phyloP scores from a whole-genome alignment of 2,888 invertebrate species.

The Chesias legatella region DNA sequence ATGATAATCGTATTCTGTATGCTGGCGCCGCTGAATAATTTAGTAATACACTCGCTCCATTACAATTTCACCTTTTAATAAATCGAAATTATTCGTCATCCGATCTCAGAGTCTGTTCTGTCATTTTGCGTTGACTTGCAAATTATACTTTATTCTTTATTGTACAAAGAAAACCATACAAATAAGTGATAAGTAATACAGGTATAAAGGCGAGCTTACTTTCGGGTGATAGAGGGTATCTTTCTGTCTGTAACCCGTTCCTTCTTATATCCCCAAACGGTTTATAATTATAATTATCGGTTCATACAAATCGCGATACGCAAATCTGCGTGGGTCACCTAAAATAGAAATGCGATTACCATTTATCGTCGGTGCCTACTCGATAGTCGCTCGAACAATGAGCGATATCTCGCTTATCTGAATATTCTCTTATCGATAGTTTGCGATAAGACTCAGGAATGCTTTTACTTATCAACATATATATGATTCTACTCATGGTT shows the following conservation, averaged over 20 bases:
- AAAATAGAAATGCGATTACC: constrained; percentile 43
- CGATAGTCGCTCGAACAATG: constrained; percentile 34
- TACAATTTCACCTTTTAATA: constrained; percentile 4
- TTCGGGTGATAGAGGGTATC: constrained; percentile 9
- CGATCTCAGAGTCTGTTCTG: constrained; percentile 1
- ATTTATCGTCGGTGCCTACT: constrained; percentile 20
- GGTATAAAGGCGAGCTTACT: too few species aligned
- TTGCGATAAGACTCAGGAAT: constrained; percentile 30
- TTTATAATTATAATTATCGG: constrained; percentile 2
- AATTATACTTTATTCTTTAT: too few species aligned
- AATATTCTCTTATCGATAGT: constrained; percentile 33
- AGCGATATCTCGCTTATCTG: constrained; percentile 36
- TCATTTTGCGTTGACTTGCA: neutral
- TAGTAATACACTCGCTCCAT: neutral
- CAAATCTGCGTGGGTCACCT: constrained; percentile 46
- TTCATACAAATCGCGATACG: constrained; percentile 22
- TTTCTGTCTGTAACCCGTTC: too few species aligned
- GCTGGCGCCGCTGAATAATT: constrained; percentile 9
- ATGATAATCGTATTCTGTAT: too few species aligned
- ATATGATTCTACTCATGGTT: too few species aligned
- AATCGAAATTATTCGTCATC: constrained; percentile 4
- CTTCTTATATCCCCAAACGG: neutral
- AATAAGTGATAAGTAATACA: too few species aligned
- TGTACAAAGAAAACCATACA: too few species aligned
- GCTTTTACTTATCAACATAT: constrained; percentile 6